phyloP scores from a whole-genome alignment of 2,113 vertebrate species.

The Xiphophorus hellerii region DNA sequence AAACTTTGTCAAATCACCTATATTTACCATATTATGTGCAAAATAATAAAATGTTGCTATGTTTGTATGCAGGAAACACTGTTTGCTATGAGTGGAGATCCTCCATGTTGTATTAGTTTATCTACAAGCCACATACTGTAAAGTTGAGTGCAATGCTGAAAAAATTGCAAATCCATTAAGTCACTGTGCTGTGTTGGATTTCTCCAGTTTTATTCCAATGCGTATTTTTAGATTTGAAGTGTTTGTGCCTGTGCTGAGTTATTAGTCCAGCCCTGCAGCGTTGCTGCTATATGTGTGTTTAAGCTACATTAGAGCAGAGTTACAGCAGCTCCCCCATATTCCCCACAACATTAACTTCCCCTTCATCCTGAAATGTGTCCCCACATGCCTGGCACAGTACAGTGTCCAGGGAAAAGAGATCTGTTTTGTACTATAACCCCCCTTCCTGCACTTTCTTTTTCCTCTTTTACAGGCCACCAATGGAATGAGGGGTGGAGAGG shows the following conservation, averaged over 20 bases:
- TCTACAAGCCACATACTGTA: too few species aligned
- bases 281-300: constrained; percentile 62
- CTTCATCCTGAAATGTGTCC: constrained; percentile 72
- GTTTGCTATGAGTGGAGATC: too few species aligned
- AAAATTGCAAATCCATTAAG: not conserved
- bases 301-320: constrained; percentile 61
- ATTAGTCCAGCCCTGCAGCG: constrained; percentile 30
- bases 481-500: constrained; percentile 36
- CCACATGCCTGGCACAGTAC: constrained; percentile 56
- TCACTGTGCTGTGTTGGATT: constrained; percentile 13
- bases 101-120: too few species aligned
- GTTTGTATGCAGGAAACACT: too few species aligned
- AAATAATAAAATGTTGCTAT: too few species aligned
- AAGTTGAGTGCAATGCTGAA: not conserved
- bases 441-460: constrained; percentile 26
- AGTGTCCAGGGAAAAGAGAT: constrained; percentile 66
- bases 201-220: not conserved
- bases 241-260: constrained; percentile 40
- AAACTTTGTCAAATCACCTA: too few species aligned
- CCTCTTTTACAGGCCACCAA: constrained; percentile 68
- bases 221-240: constrained; percentile 30
- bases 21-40: too few species aligned
- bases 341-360: constrained; percentile 68
- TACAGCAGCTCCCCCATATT: constrained; percentile 64
- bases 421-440: constrained; percentile 52